Base-by-base conservation (phyloP, 1,140 invertebrate genomes). In the Alviniconcha marisindica region DNA sequence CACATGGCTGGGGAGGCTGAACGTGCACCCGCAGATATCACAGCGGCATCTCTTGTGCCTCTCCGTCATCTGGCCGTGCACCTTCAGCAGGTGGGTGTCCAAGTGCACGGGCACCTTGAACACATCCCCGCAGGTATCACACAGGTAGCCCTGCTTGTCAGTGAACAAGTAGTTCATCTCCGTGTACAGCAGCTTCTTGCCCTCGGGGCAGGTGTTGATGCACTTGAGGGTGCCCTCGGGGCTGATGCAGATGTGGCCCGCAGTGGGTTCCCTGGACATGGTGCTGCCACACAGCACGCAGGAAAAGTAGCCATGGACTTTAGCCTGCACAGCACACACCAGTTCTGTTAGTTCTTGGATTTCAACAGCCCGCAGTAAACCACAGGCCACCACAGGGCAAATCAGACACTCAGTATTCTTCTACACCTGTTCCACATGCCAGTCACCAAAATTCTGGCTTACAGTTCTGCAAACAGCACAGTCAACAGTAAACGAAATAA, bases 71-170 rank as follows among this genome's bases (percentile, higher is more conserved):
- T 28, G 7, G 28, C 63, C 63, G 63, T 66, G 63, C 63, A 66
- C 31, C 63, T 66, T 66, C 63, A 33, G n/a, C 63, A 66, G 63
- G 63, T 66, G 63, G n/a, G 63, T 66, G 63, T 66, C 63, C 31
- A 66, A 31, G 1, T 66, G 63, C 31, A 66, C 31, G 7, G 63
- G 63, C 63, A 66, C 63, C 63, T 66, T 31, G 63, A 66, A 66
- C 4, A 66, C 63, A 18, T 66, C 63, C 63, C 63, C 63, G 63
- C 63, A 66, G 63, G 63, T 66, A 31, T 66, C 63, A 31, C 63
- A 66, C 63, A 66, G 63, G 28, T 33, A 18, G 63, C 28, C 63
- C 63, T 33, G n/a, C 63, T 66, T 66, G 63, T 31, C 63, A 12
- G 28, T 66, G 63, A 66, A 66, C n/a, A 66, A 31, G 28, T 66